Conservation (phyloP, 2,888 invertebrate species). For the Netelia inedita region DNA sequence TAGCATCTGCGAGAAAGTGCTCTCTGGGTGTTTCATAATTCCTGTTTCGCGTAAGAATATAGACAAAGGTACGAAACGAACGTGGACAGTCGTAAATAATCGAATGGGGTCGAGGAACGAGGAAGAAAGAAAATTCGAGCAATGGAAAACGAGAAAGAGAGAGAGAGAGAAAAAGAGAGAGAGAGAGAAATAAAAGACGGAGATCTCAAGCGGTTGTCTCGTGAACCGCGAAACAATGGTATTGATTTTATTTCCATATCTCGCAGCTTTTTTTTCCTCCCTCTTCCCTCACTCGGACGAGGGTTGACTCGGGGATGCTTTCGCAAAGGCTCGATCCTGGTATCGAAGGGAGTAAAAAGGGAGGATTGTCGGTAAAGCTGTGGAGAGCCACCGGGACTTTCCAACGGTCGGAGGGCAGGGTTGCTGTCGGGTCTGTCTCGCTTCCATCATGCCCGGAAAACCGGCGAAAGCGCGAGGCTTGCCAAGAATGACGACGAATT, state of each 20-base stretch:
- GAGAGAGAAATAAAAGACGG: neutral
- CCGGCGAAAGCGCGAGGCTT: constrained; percentile 30
- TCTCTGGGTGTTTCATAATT: constrained; percentile 62
- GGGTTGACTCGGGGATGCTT: constrained; percentile 70
- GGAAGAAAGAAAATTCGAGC: neutral
- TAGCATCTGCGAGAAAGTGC: constrained; percentile 62
- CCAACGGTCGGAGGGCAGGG: constrained; percentile 33
- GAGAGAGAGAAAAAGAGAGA: constrained; percentile 10
- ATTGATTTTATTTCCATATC: constrained; percentile 85
- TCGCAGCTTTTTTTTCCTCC: constrained; percentile 70
- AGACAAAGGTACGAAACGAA: constrained; percentile 52
- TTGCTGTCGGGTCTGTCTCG: constrained; percentile 49
- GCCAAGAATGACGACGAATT: constrained; percentile 59
- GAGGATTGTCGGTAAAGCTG: constrained; percentile 40
- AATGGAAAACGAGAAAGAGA: constrained; percentile 37
- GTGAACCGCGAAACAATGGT: constrained; percentile 84
- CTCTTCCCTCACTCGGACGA: constrained; percentile 61
- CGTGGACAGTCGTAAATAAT: constrained; percentile 69
- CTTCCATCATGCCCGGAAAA: constrained; percentile 48
- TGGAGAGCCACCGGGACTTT: constrained; percentile 59
- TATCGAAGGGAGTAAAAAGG: constrained; percentile 49
- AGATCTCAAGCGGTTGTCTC: constrained; percentile 62
- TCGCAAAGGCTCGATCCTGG: constrained; percentile 55
- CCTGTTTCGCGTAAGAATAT: constrained; percentile 41
- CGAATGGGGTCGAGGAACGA: constrained; percentile 60